Evolutionary conservation across 1,140 invertebrate genomes (phyloP).

Genomic region (Riptortus pedestris): DNA sequence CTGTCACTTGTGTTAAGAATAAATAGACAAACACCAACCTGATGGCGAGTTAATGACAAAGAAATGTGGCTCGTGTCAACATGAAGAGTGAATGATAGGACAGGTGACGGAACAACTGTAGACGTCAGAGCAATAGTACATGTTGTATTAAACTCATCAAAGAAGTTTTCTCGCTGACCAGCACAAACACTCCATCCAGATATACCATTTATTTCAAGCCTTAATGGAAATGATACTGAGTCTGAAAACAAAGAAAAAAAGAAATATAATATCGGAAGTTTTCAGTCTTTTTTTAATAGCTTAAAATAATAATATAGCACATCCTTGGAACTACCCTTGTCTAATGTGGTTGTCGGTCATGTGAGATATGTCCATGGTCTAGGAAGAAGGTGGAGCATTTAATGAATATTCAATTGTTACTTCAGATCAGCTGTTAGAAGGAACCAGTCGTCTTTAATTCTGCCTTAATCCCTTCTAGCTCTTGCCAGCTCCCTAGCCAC

Average conservation of each 20-base stretch:
- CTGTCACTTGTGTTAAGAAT: too few species aligned
- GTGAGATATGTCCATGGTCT: too few species aligned
- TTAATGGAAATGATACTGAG: slow-evolving; percentile 17
- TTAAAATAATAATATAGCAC: too few species aligned
- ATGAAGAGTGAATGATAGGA: slow-evolving; percentile 24
- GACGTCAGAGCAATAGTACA: slow-evolving; percentile 24
- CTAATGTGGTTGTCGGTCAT: too few species aligned
- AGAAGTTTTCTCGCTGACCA: slow-evolving; percentile 10
- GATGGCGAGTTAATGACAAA: not conserved
- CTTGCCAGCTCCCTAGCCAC: too few species aligned
- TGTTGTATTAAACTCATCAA: slow-evolving; percentile 23
- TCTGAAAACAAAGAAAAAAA: slow-evolving; percentile 12
- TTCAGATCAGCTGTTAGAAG: too few species aligned
- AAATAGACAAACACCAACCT: not conserved
- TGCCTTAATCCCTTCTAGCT: too few species aligned
- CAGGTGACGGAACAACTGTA: slow-evolving; percentile 16
- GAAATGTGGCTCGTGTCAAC: slow-evolving; percentile 18
- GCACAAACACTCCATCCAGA: slow-evolving; percentile 11
- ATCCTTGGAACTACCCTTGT: too few species aligned
- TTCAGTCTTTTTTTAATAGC: too few species aligned
- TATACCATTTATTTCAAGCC: slow-evolving; percentile 19
- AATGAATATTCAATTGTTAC: too few species aligned
- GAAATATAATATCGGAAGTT: not conserved
- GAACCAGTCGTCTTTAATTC: too few species aligned
- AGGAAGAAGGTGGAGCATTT: too few species aligned